Evolutionary conservation across 2,888 invertebrate species (phyloP), one percentile per base, ranked within the genome.

Genomic region (Eumacrocentrus americanus): DNA sequence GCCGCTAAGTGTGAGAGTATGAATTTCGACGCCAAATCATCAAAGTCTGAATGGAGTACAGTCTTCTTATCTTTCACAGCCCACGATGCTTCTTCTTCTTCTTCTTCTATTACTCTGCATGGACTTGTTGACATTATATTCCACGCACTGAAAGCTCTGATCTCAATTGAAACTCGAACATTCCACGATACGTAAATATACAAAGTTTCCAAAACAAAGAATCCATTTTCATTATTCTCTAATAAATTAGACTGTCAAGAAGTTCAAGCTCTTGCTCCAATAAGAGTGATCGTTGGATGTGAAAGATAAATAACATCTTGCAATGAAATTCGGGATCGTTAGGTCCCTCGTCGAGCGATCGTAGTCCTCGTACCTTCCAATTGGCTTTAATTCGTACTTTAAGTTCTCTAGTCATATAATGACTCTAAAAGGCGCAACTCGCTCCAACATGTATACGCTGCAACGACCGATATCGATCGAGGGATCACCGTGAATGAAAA

Each of bases 311-410:
- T 40, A 47, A 29, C 9, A 34, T 42, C 5, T 23, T 47, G 12
- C 35, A 50, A 42, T 14, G 6, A 57, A 22, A 25, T 53, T 23
- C 9, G 52, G 56, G 12, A 25, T 58, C 22, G 51, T 52, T 42
- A 46, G 40, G 57, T 58, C 60, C 58, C 53, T 48, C 60, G 47
- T 60, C 58, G 16, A 57, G 55, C 67, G 70, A 66, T 70, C 68
- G 69, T 66, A 71, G 71, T 68, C 71, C 68, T 71, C 71, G 75
- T 74, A 76, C 76, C 75, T 77, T 74, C 70, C 70, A 72, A 76
- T 77, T 75, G 77, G 77, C 74, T 77, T 76, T 77, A 76, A 72
- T 70, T 73, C 68, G 72, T 71, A 73, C 68, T 70, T 69, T 74
- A 77, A 72, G 73, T 70, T 74, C 62, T 71, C 69, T 71, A 77